Evolutionary conservation across 2,113 vertebrate genomes (phyloP).

Genomic region (Rhipidura dahli): DNA sequence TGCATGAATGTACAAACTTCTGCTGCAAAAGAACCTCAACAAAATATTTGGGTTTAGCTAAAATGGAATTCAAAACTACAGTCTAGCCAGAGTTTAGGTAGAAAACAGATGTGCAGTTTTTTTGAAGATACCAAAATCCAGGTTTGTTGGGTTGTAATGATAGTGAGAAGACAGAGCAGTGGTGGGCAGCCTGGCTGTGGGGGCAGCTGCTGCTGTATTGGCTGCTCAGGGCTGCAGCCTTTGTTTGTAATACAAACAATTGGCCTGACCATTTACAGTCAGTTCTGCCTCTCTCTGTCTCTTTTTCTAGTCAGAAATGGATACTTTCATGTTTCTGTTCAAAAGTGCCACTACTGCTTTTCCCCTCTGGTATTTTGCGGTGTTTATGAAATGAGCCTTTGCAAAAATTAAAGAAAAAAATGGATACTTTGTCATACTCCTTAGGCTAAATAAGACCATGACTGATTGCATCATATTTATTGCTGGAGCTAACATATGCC

Average conservation of each 20-base stretch:
- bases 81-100: not conserved
- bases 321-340: not conserved
- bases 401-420: not conserved
- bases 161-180: not conserved
- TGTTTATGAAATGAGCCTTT: not conserved
- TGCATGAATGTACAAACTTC: not conserved
- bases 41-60: not conserved
- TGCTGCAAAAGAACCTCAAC: not conserved
- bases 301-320: not conserved
- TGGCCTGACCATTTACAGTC: not conserved
- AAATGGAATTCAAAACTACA: not conserved
- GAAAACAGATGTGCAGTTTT: not conserved
- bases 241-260: not conserved
- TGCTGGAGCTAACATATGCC: not conserved
- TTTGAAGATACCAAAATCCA: not conserved
- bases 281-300: not conserved
- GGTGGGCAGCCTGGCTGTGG: not conserved
- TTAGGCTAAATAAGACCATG: not conserved
- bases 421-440: not conserved
- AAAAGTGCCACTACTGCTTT: not conserved
- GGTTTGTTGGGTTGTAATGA: accelerated
- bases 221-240: not conserved
- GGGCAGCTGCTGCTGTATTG: not conserved
- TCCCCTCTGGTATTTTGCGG: accelerated
- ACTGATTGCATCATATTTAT: not conserved